Evolutionary conservation across 2,888 invertebrate genomes (phyloP), one percentile per base, ranked within the genome.

Genomic region (Parnassius orleans): DNA sequence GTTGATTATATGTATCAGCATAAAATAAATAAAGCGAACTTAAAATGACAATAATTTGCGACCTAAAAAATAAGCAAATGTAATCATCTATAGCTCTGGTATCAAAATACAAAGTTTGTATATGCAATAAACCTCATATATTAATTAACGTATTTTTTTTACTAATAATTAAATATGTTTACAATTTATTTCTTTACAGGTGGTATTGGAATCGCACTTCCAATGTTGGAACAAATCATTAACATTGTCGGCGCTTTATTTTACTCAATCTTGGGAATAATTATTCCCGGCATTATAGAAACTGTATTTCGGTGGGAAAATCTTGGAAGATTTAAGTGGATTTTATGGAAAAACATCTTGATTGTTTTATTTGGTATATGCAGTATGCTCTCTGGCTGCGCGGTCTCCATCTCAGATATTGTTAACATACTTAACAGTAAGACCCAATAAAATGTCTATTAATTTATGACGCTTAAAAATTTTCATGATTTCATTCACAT

Each of bases 281-380:
- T 95, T 64, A 94, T 96, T 51, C 96, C 96, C n/a, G 95, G 95
- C 0, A 81, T 95, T 2, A 88, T 96, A 1, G 95, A 97, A 71
- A 95, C 94, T 0, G 92, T 96, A 0, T 93, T 94, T 63, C 88
- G 93, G 53, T 95, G 94, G 94, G 93, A 95, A 33, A 89, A 93
- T 66, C 92, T 95, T 9, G 96, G 96, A 3, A 83, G 73, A 65
- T 93, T 83, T 67, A 93, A 94, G 53, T 96, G 95, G 95, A 92
- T 93, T 52, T 77, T 96, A 0, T 92, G 93, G 80, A 96, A 96
- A 77, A 95, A 96, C 71, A 55, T 90, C 0, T 44, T 94, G 0
- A 87, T 96, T 9, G 80, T 93, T 0, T 24, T 93, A 0, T 93
- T 96, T 68, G 92, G 96, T 1, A 65, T 95, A 0, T 85, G 93